Base-by-base conservation (phyloP, 2,888 invertebrate species). In the Napeogenes sylphis region DNA sequence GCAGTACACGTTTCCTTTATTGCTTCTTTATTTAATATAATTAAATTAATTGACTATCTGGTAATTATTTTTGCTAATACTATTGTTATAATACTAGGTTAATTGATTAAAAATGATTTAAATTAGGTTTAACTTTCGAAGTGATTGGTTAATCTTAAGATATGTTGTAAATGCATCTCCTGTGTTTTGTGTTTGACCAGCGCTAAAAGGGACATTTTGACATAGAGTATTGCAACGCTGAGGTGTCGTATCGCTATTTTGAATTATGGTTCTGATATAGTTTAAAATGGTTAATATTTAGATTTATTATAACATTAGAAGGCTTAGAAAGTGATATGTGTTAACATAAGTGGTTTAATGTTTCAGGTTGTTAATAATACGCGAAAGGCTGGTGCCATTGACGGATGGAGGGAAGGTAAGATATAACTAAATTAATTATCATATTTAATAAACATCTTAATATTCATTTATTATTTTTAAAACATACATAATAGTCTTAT, bases 361-460 rank as follows among this genome's bases (percentile, higher is more conserved):
- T 81, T 79, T 56, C 86, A 91, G 91, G 94, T 94, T 61, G 94
- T 93, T 45, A 96, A 96, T 78, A 95, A 93, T 73, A 94, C 92
- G 65, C 92, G 93, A 68, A 93, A 93, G 79, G 90, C 92, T 8
- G 91, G 87, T 13, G 85, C 87, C 30, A 78, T 90, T 13, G 92
- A 92, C 71, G 91, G 90, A 68, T 91, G 91, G 77, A 91, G 92
- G 73, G 91, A 91, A 87, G 91, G 91, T 91, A 79, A 55, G 55
- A 47, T 55, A 63, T 33, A 42, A 38, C 13, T 57, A 33, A 55
- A 2, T 55, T 13, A 10, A 47, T 47, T 32, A 13, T 21, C 45
- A 35, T 14, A 35, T 32, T 47, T 38, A 46, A 21, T 21, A 21
- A 21, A 21, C 21, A 21, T 21, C 21, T 21, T 21, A 21, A 21